Conservation (phyloP, 2,113 vertebrate genomes). For the Anthoscopus minutus region DNA sequence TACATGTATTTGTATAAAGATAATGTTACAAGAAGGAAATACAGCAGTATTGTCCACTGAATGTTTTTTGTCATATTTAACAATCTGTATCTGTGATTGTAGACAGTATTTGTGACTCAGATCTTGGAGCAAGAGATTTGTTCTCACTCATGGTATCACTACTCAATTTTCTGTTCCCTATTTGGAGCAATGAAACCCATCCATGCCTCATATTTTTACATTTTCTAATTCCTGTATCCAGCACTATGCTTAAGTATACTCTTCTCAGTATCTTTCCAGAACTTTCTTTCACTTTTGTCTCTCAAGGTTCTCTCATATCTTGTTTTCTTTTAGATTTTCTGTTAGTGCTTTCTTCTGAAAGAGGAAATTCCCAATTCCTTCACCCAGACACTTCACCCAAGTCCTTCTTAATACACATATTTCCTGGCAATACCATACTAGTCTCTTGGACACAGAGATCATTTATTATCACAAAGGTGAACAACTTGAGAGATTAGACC, state of each 20-base stretch:
- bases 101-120: background rate
- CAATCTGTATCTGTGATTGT: background rate
- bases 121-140: background rate
- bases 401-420: background rate
- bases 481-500: background rate
- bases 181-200: background rate
- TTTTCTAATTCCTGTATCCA: background rate
- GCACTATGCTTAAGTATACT: background rate
- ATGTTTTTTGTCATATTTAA: background rate
- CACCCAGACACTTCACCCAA: background rate
- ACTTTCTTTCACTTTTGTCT: background rate
- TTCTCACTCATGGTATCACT: background rate
- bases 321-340: background rate
- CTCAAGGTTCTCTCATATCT: background rate
- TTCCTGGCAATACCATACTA: background rate
- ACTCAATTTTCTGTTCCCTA: background rate
- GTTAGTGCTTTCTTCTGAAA: background rate
- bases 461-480: background rate
- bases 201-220: background rate
- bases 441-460: background rate
- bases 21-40: background rate
- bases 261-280: background rate
- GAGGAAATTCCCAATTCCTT: no score
- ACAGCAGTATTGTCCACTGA: background rate
- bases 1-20: background rate